Base-by-base conservation (phyloP, 2,888 invertebrate genomes). In the Pristionchus japonicus region DNA sequence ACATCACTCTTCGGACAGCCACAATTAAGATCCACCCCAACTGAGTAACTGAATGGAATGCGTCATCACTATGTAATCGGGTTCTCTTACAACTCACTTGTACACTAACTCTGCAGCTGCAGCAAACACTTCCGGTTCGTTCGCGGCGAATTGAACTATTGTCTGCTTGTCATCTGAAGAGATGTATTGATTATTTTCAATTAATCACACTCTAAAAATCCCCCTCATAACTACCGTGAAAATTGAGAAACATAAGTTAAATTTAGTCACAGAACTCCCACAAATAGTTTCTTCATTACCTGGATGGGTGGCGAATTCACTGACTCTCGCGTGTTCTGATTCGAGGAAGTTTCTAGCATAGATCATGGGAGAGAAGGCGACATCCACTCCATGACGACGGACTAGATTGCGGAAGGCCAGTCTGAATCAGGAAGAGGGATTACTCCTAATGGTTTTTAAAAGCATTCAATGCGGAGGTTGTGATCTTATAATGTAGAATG, bases 361-460 rank as follows among this genome's bases (percentile, higher is more conserved):
- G 92, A 99, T 98, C 99, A 99, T 99, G 0, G 99, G 98, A 0
- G 98, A 97, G 94, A 97, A 99, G 92, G 97, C 97, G 88, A 99
- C 95, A 95, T 98, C 97, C 90, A 97, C 97, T 80, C 96, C 96
- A 95, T 97, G 98, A 89, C 96, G 96, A 89, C 97, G 95, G 1
- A 97, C 96, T 34, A 97, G 95, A 88, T 96, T 95, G 67, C 97
- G 96, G 94, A 97, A 98, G 89, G 97, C 96, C 84, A 97, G 95
- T 94, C 97, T 97, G 93, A 86, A 95, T 49, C 13, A 31, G 43
- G 74, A 74, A 34, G 80, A 3, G 40, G n/a, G n/a, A n/a, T n/a
- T n/a, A n/a, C n/a, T n/a, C n/a, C n/a, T n/a, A n/a, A n/a, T n/a
- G n/a, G n/a, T n/a, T n/a, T n/a, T n/a, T n/a, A n/a, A n/a, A n/a